A percentile compares a stretch with the other conserved stretches of the same genome.
Evolutionary conservation across 2,888 invertebrate genomes (phyloP).

Genomic region (Sinelater perroti): DNA sequence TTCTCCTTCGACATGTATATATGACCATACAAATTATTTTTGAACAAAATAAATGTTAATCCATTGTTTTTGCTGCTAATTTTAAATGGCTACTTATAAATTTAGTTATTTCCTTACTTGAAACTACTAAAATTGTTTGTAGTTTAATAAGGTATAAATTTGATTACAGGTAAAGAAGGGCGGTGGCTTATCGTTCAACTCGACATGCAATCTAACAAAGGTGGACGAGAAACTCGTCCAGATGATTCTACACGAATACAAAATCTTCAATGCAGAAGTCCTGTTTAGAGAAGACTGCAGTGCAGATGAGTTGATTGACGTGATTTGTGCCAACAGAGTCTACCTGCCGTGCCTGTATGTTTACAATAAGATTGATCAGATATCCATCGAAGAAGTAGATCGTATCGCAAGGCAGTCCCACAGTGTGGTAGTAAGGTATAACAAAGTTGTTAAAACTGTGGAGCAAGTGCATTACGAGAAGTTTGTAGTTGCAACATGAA

Average conservation of each 20-base stretch:
- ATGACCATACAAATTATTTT: no score
- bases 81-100: no score
- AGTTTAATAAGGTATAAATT: neutral
- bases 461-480: no score
- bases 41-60: no score
- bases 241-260: slow-evolving; percentile 97
- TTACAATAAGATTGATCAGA: slow-evolving; percentile 99
- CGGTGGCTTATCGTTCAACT: slow-evolving; percentile 96
- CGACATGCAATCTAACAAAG: slow-evolving; percentile 91
- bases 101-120: no score
- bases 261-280: slow-evolving; percentile 95
- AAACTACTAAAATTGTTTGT: slow-evolving; percentile 4
- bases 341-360: slow-evolving; percentile 98
- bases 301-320: slow-evolving; percentile 97
- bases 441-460: slow-evolving; percentile 13
- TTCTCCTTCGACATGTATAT: no score
- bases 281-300: slow-evolving; percentile 95
- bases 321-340: slow-evolving; percentile 93
- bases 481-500: slow-evolving; percentile 94
- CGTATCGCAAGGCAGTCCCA: slow-evolving; percentile 87
- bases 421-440: slow-evolving; percentile 91
- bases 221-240: slow-evolving; percentile 97
- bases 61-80: no score
- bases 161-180: slow-evolving; percentile 83
- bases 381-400: slow-evolving; percentile 98